Conservation (phyloP, 2,888 invertebrate species). For the Sminthurinus aureus region DNA sequence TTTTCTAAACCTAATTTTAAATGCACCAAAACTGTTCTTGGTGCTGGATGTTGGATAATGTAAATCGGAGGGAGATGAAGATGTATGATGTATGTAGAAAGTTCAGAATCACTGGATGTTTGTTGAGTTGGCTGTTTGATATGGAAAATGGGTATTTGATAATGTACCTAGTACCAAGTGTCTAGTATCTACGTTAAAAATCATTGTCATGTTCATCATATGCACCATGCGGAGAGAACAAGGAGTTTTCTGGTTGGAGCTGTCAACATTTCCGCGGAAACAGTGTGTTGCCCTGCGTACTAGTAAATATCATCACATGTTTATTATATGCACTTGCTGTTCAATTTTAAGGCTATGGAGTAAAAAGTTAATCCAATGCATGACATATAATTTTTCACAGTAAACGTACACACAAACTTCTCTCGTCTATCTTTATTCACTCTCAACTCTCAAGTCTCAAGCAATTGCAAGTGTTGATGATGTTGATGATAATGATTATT, state of each 20-base stretch:
- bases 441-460: too few relatives aligned
- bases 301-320: too few relatives aligned
- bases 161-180: too few relatives aligned
- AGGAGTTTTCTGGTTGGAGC: neutral
- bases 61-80: neutral
- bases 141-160: too few relatives aligned
- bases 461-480: too few relatives aligned
- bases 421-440: too few relatives aligned
- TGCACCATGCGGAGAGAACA: neutral
- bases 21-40: too few relatives aligned
- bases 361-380: neutral
- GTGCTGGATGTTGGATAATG: too few relatives aligned
- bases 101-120: neutral
- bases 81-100: neutral
- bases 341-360: neutral
- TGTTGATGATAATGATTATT: too few relatives aligned
- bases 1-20: too few relatives aligned
- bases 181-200: neutral
- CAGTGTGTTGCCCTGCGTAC: neutral
- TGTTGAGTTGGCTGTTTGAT: neutral
- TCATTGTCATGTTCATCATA: neutral
- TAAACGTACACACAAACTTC: neutral
- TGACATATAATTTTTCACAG: neutral
- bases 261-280: neutral
- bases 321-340: neutral